Evolutionary conservation across 2,797 vertebrate species (phyloP).

Genomic region (Megalops cyprinoides): DNA sequence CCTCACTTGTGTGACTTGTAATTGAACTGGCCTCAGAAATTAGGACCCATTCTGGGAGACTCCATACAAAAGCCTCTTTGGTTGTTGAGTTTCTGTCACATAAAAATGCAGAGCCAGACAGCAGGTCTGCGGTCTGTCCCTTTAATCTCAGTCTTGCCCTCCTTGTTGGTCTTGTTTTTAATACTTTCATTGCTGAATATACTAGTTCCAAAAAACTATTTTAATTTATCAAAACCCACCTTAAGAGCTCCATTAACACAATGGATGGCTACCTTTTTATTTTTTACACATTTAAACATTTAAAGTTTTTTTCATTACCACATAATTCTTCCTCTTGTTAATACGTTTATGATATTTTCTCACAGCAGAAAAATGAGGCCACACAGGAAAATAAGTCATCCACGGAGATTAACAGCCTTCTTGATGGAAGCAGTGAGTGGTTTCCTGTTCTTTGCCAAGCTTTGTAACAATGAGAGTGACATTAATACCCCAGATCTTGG

Average conservation of each 20-base stretch:
- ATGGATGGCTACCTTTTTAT: too few relatives aligned
- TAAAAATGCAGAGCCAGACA: not conserved
- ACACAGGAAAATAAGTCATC: not conserved
- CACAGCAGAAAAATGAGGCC: not conserved
- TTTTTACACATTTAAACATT: too few relatives aligned
- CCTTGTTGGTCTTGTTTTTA: too few relatives aligned
- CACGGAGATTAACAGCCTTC: slow-evolving; percentile 9
- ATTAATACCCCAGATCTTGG: not conserved
- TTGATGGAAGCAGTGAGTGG: slow-evolving; percentile 2
- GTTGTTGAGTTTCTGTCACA: not conserved
- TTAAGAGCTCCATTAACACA: too few relatives aligned
- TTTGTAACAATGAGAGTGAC: not conserved
- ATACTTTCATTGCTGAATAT: too few relatives aligned
- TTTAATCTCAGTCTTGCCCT: too few relatives aligned
- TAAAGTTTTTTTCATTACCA: too few relatives aligned
- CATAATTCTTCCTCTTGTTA: too few relatives aligned
- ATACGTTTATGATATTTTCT: not conserved
- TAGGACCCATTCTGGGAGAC: too few relatives aligned
- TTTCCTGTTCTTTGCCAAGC: not conserved
- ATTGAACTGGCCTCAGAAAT: slow-evolving; percentile 9
- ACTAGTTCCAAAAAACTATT: too few relatives aligned
- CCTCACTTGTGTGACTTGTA: not conserved
- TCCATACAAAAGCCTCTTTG: not conserved
- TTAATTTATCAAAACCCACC: too few relatives aligned
- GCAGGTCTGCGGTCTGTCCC: not conserved